Base-by-base conservation (phyloP, 2,888 invertebrate genomes). In the Orthonychiurus folsomi region DNA sequence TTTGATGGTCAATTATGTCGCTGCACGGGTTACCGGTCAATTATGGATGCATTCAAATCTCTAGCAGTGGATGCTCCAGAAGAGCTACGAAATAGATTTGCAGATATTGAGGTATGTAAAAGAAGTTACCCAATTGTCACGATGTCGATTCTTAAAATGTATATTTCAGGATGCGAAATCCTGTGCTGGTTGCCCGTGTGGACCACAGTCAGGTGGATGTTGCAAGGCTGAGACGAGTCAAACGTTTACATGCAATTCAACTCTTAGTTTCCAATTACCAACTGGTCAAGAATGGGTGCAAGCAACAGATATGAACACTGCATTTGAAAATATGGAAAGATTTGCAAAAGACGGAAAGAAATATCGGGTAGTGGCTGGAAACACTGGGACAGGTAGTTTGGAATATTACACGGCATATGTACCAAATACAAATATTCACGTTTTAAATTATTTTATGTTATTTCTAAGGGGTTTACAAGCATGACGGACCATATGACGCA, bases 1-100 rank as follows among this genome's bases (percentile, higher is more conserved):
- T 84, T 87, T 69, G 85, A 83, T 9, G 84, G 86, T 60, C 86
- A 87, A 71, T 81, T 86, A 20, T 88, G 88, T 69, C 79, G 88
- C 63, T 88, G 88, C 73, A 88, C 88, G 0, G 89, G 89, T 1
- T 89, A 88, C 74, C 80, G 78, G 9, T 73, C 78, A 15, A 89
- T 89, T 65, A 78, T 87, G 58, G 89, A 89, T 74, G 84, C 88
- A 2, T 87, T 89, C 76, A 89, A 89, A 76, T 83, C 86, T 1
- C 85, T 87, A 69, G 85, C 87, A 0, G 78, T 75, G 0, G 84
- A 86, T 71, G 81, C 82, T 5, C 79, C 82, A 9, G 77, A 81
- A 57, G 73, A 76, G 52, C 76, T 84, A 20, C 74, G 77, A 0
- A 77, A 81, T 9, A 80, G 80, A 56, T 5, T 5, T 3, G n/a